Evolutionary conservation across 1,140 invertebrate species (phyloP), one percentile per base, ranked within the genome.

Genomic region (Akabosia matsudoensis): DNA sequence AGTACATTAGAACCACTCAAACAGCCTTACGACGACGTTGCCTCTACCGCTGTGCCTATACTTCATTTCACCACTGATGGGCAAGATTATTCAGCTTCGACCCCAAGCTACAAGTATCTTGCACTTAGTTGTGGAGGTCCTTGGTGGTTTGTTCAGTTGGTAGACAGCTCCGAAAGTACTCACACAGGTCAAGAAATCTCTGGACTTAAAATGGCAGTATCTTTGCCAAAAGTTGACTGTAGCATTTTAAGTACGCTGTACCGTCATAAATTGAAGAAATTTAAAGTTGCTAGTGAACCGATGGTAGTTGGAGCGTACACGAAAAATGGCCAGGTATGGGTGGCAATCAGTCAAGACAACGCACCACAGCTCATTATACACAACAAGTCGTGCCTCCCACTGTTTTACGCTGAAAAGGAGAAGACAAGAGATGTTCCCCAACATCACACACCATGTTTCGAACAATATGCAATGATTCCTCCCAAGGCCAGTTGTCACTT

Each of bases 281-380:
- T 56, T 2, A 33, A 67, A 24, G 24, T 28, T 2, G 70, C 37
- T 1, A 78, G 76, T 18, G n/a, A 52, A 37, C 73, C 80, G 1
- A 4, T 79, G 13, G 67, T 74, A 1, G n/a, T 81, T 1, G 75
- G 64, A 16, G 79, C 78, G 75, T 76, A 34, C 30, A 78, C 54
- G 13, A 77, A 76, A 34, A 74, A 81, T 73, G 80, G 80, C 10
- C 80, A 81, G 79, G 80, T 81, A 54, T 81, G 80, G 78, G 75
- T 81, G 14, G 74, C 76, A 13, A 56, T 81, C 61, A 37, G 54
- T 13, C 13, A 33, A 0, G 79, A 81, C 51, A 22, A 64, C 1
- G 28, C 24, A 22, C 80, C 80, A 16, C 77, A 79, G 74, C 3
- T 79, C 0, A 70, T 75, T 16, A 37, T 81, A 10, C 33, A 45